Evolutionary conservation across 2,113 vertebrate genomes (phyloP).

Genomic region (Carassius auratus): DNA sequence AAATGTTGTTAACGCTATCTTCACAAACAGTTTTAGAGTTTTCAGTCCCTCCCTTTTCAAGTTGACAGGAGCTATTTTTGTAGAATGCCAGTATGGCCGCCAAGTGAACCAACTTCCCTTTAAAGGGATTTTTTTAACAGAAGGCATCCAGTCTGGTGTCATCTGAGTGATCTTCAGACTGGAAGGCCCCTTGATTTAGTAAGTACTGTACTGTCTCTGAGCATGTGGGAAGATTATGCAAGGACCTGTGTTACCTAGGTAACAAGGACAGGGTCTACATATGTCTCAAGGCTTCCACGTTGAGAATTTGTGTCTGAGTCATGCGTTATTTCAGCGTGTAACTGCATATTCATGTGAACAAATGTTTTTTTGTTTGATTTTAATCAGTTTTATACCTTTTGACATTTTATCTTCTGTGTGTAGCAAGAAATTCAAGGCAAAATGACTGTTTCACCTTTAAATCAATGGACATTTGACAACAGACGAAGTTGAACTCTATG

Average conservation of each 20-base stretch:
- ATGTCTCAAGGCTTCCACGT: constrained; percentile 72
- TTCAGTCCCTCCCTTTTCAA: not conserved
- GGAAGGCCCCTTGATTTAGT: constrained; percentile 50
- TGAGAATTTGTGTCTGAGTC: constrained; percentile 56
- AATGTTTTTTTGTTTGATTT: not conserved
- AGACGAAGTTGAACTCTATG: not conserved
- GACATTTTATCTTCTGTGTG: not conserved
- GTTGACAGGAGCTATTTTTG: not conserved
- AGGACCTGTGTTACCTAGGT: constrained; percentile 69
- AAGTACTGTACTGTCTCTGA: constrained; percentile 62
- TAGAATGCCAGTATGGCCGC: not conserved
- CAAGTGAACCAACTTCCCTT: not conserved
- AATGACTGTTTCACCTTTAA: not conserved
- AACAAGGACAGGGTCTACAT: constrained; percentile 78
- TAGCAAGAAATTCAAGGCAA: not conserved
- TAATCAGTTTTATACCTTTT: not conserved
- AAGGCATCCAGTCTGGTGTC: not conserved
- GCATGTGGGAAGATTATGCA: constrained; percentile 77
- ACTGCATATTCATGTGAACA: not conserved
- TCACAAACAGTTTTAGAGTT: not conserved
- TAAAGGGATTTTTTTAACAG: not conserved
- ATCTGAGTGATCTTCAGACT: not conserved
- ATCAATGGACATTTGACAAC: not conserved
- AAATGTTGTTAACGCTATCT: not conserved
- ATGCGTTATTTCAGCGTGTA: constrained; percentile 40